Base-by-base conservation (phyloP, 2,888 invertebrate species). In the Mythimna albipuncta region DNA sequence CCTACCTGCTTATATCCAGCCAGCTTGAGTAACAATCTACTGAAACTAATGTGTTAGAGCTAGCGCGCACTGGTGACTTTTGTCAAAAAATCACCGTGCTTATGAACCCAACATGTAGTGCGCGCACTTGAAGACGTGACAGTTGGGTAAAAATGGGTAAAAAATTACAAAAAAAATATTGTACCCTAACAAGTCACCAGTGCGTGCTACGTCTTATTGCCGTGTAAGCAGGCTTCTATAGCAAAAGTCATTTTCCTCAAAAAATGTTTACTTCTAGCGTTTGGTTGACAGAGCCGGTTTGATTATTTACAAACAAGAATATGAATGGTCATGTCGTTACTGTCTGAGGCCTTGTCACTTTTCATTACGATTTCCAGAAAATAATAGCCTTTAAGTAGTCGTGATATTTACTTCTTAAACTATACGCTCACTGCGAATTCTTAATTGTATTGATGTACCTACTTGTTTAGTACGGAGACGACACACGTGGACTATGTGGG, bases 391-490 rank as follows among this genome's bases (percentile, higher is more conserved):
- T 55, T 44, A 63, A 32, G 50, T 59, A 52, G 21, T 21, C 57
- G 21, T 63, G 13, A 10, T 55, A 32, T 52, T 21, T 59, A 59
- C 44, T 57, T 41, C 19, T 61, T 10, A 67, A 69, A 74, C 35
- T 59, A 61, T 71, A 55, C 11, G 35, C 19, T 58, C 35, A 63
- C 55, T 50, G 57, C 21, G 57, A 71, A 72, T 79, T 79, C 6
- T 61, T 81, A 72, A 81, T 81, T 62, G 44, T 69, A 50, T 58
- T 47, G 35, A n/a, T 67, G 50, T 50, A 67, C 19, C 64, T 66
- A 41, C 13, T 68, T 70, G 21, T 71, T 85, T 88, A 88, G 84
- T 86, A 85, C 81, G 85, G 80, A 66, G 77, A 77, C 70, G 83
- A 75, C 82, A 80, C 76, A 76, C 64, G 41, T 35, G 26, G 38